A percentile compares a stretch with the other conserved stretches of the same genome.
These are phyloP conservation scores for Pogona vitticeps DNA, from an alignment of 2,113 vertebrate genomes.

Conservation along the genomic window DNA sequence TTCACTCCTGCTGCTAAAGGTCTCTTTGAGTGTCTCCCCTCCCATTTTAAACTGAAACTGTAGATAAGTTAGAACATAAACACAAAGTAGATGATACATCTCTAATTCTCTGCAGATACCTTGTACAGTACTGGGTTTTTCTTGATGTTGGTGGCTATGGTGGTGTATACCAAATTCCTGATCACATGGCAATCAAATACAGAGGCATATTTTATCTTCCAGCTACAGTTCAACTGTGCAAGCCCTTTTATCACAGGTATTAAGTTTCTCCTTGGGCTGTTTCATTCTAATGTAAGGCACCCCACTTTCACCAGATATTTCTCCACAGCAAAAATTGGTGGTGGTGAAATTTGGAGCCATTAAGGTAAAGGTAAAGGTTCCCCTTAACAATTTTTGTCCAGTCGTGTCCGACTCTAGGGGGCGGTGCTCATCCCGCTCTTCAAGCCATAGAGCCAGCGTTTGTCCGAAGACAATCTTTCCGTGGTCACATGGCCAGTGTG, in stretches of 20 bases:
- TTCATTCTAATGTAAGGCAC: not conserved
- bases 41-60: slow-evolving; percentile 22
- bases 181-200: not conserved
- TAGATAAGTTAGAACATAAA: slow-evolving; percentile 37
- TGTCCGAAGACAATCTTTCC: no score
- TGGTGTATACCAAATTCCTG: not conserved
- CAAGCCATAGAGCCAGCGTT: no score
- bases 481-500: no score
- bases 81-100: not conserved
- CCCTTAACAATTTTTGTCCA: no score
- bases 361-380: no score
- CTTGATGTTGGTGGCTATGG: not conserved
- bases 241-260: not conserved
- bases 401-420: no score
- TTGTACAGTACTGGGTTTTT: not conserved
- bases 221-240: not conserved
- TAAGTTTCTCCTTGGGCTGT: not conserved
- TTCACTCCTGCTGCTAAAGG: slow-evolving; percentile 50
- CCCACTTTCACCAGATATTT: not conserved
- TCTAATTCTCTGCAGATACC: not conserved
- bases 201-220: not conserved
- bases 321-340: not conserved
- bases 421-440: no score
- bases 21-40: not conserved
- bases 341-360: no score